Evolutionary conservation across 2,888 invertebrate genomes (phyloP).

Genomic region (Tipula confusa): DNA sequence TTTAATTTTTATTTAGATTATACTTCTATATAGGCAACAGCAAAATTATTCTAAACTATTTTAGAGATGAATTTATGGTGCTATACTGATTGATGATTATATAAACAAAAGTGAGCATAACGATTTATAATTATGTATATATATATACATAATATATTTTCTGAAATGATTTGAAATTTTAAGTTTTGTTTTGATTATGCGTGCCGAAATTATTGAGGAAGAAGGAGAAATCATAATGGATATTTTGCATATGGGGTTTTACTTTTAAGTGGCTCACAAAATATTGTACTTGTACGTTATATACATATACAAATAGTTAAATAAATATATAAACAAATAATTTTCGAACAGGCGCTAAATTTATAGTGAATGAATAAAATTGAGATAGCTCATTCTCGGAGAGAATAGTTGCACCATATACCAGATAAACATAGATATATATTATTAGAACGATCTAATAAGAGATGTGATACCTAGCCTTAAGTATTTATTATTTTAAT

Average conservation of each 20-base stretch:
- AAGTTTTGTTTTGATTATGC: background rate
- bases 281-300: background rate
- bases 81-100: background rate
- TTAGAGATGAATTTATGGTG: background rate
- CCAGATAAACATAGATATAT: no score
- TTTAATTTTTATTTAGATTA: background rate
- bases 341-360: no score
- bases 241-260: background rate
- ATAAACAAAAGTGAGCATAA: background rate
- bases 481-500: no score
- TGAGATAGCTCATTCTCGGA: no score
- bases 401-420: no score
- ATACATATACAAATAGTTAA: background rate
- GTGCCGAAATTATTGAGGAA: background rate
- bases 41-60: background rate
- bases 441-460: no score
- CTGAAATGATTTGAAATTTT: background rate
- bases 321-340: no score
- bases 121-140: background rate
- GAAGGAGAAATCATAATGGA: background rate
- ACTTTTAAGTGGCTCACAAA: background rate
- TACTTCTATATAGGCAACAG: background rate
- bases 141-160: background rate
- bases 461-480: no score
- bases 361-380: no score